Percentiles rank a stretch among this genome's conserved stretches.
Conservation (phyloP, 1,140 invertebrate species). For the Cyrtorhinus lividipennis region DNA sequence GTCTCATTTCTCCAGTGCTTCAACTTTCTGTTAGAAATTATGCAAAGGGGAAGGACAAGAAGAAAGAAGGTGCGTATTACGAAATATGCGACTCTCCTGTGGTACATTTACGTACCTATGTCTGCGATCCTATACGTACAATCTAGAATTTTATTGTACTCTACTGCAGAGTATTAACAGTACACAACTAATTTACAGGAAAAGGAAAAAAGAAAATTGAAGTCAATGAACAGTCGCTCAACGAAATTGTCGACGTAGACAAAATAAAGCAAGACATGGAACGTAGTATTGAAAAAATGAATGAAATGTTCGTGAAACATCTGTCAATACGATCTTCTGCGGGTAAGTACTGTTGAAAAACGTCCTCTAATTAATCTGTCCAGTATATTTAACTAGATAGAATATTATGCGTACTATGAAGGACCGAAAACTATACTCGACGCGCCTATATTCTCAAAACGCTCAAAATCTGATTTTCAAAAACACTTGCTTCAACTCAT, state of each 20-base stretch:
- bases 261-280: conserved; percentile 49
- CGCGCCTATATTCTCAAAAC: too few relatives aligned
- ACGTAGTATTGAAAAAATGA: conserved; percentile 48
- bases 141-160: neutral
- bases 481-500: too few relatives aligned
- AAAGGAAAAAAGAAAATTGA: conserved; percentile 42
- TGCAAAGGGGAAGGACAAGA: conserved; percentile 25
- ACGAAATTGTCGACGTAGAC: conserved; percentile 52
- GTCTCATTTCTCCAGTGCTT: too few relatives aligned
- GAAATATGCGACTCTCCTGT: too few relatives aligned
- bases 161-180: neutral
- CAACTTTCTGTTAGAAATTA: too few relatives aligned
- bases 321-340: conserved; percentile 55
- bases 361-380: too few relatives aligned
- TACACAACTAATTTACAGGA: conserved; percentile 13
- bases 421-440: too few relatives aligned
- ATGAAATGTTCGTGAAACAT: conserved; percentile 63
- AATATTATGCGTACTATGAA: too few relatives aligned
- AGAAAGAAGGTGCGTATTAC: conserved; percentile 17
- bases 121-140: too few relatives aligned
- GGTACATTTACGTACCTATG: conserved; percentile 21
- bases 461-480: too few relatives aligned
- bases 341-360: conserved; percentile 29
- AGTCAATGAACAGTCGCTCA: conserved; percentile 50
- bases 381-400: too few relatives aligned